Conservation (phyloP, 2,888 invertebrate species). For the Cremastinae sp. region DNA sequence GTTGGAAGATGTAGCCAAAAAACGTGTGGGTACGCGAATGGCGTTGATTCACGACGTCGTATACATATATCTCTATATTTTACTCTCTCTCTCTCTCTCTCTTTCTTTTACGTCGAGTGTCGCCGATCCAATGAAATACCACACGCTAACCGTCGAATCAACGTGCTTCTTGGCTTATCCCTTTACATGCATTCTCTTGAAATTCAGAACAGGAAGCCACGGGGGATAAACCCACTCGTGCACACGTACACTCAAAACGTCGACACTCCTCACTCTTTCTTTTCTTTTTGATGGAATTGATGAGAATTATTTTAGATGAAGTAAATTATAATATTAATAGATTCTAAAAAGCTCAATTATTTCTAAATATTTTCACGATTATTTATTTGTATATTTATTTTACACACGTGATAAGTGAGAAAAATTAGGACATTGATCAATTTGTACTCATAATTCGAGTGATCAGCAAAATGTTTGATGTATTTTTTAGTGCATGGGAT, state of each 20-base stretch:
- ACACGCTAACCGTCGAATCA: constrained; percentile 15
- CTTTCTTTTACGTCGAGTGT: constrained; percentile 1
- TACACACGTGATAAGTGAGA: no score
- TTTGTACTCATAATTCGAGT: no score
- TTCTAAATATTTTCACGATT: no score
- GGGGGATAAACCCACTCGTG: constrained; percentile 14
- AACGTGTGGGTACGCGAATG: constrained; percentile 68
- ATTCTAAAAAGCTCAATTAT: no score
- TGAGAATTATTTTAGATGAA: neutral
- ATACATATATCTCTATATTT: no score
- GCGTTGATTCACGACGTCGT: constrained; percentile 60
- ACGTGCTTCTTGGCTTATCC: constrained; percentile 41
- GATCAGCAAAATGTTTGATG: no score
- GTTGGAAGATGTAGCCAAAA: constrained; percentile 53
- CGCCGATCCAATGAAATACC: constrained; percentile 18
- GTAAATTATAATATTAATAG: no score
- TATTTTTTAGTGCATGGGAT: no score
- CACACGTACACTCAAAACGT: constrained; percentile 3
- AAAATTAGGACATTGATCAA: no score
- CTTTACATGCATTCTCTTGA: constrained; percentile 49
- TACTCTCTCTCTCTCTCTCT: constrained; percentile 4
- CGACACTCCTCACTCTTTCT: constrained; percentile 30
- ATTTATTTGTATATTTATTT: no score
- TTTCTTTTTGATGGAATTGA: constrained; percentile 26
- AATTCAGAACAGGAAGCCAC: constrained; percentile 58